Percentiles rank a stretch among this genome's conserved stretches.
These are phyloP conservation scores for Anhinga anhinga DNA, from an alignment of 2,113 vertebrate species.

Conservation along the genomic window DNA sequence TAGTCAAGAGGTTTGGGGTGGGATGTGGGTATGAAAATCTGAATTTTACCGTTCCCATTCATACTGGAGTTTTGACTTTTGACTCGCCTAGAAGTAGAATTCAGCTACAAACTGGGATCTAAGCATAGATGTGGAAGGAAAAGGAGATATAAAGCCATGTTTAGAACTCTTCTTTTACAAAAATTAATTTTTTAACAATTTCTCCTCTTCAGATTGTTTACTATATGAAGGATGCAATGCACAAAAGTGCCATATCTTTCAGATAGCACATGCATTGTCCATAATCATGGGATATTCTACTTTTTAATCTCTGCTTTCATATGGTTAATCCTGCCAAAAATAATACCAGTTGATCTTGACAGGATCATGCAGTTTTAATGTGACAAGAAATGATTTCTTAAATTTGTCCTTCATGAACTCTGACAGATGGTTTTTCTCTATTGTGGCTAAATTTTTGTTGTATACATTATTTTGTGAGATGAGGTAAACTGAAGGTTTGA, in stretches of 20 bases:
- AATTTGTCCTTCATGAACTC: neutral
- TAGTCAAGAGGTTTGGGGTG: neutral
- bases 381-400: neutral
- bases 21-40: neutral
- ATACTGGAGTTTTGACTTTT: neutral
- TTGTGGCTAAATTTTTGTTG: neutral
- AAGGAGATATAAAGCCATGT: neutral
- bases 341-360: constrained; percentile 5
- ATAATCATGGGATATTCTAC: neutral
- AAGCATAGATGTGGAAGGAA: neutral
- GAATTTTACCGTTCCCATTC: neutral
- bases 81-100: neutral
- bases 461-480: neutral
- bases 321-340: constrained; percentile 11
- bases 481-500: neutral
- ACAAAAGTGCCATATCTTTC: neutral
- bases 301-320: neutral
- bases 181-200: neutral
- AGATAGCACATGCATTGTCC: neutral
- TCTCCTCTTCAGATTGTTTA: neutral
- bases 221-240: neutral
- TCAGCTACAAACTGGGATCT: neutral
- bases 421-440: neutral
- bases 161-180: neutral
- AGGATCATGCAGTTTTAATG: neutral